Conservation (phyloP, 2,888 invertebrate genomes). For the Tanytarsus gracilentus region DNA sequence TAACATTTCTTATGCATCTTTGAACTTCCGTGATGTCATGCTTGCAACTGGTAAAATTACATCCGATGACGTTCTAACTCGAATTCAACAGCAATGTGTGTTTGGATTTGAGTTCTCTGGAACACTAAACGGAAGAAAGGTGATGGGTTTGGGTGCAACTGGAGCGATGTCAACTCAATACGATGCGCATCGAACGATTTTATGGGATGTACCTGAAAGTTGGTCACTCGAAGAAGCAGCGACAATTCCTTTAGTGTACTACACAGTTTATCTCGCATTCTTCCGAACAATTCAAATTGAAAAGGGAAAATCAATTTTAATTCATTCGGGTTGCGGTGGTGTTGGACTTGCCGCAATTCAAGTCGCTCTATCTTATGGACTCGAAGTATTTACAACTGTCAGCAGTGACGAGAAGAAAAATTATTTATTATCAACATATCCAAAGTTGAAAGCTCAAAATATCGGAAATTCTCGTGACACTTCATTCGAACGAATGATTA, state of each 20-base stretch:
- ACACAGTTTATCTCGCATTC: constrained; percentile 46
- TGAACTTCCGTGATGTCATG: constrained; percentile 96
- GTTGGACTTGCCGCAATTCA: constrained; percentile 62
- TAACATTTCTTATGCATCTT: constrained; percentile 61
- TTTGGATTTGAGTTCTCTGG: constrained; percentile 64
- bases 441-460: constrained; percentile 45
- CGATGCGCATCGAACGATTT: constrained; percentile 53
- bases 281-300: constrained; percentile 38
- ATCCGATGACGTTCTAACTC: constrained; percentile 56
- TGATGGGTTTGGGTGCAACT: constrained; percentile 53
- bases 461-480: constrained; percentile 73
- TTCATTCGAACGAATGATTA: constrained; percentile 71
- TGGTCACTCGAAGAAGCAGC: constrained; percentile 62
- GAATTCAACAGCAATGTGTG: constrained; percentile 55
- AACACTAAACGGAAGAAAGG: constrained; percentile 48
- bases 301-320: constrained; percentile 38
- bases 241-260: constrained; percentile 63
- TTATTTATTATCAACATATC: constrained; percentile 45
- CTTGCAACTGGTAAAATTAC: constrained; percentile 82
- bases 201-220: constrained; percentile 55
- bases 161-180: constrained; percentile 50
- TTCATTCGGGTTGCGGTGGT: constrained; percentile 51
- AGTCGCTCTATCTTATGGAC: constrained; percentile 50
- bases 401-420: constrained; percentile 51
- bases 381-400: constrained; percentile 55